Evolutionary conservation across 2,797 vertebrate species (phyloP), one percentile per base, ranked within the genome.

Genomic region (Arrhamphus sclerolepis): DNA sequence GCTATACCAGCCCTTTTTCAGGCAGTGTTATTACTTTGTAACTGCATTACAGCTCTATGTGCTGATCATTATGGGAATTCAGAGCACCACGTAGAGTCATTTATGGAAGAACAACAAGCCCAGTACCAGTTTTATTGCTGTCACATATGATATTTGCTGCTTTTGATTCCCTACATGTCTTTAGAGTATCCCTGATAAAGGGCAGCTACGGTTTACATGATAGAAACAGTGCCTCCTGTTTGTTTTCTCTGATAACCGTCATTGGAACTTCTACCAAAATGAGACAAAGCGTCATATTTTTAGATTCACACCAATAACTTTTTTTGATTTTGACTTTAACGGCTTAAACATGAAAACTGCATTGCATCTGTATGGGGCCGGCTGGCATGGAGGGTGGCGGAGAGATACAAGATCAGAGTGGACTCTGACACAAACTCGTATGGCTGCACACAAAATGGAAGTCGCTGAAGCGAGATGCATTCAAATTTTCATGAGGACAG

Each of bases 401-500:
- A n/a, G n/a, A n/a, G 51, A 55, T 71, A 62, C 53, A 48, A 11
- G 19, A 9, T 75, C 62, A 13, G 56, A 20, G 64, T 43, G 53
- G 39, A 64, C 61, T 56, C 60, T 4, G 22, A 50, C 31, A 67
- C 43, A 18, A 24, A 54, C 56, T 56, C 31, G 56, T 31, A 38
- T 16, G 68, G 56, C 65, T 70, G 54, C 62, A 46, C 55, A 69
- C 55, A 51, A 80, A 75, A 86, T 72, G 68, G 75, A 81, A 80
- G 70, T 56, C 50, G 66, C 73, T 76, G 53, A 28, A 76, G 84
- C 76, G 56, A 55, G 64, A 71, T 26, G 31, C 73, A 54, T 66
- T 91, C 59, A 87, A 88, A 81, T 54, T 81, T 89, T 90, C 77
- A 89, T 85, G 86, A 89, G 78, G 68, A 77, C 41, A 70, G 82